Evolutionary conservation across 2,888 invertebrate genomes (phyloP).

Genomic region (Cosmia pyralina): DNA sequence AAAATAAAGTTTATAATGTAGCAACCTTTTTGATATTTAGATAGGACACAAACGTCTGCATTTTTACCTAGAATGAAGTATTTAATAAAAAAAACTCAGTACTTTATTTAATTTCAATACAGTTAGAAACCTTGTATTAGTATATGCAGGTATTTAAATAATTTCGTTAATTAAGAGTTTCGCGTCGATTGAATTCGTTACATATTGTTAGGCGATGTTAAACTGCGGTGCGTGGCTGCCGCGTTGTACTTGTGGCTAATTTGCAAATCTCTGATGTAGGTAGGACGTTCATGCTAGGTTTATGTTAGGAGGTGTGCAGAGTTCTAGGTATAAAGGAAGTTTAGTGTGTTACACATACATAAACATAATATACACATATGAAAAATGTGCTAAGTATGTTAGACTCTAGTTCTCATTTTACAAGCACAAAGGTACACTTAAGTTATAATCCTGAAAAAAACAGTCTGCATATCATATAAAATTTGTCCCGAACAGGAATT

Average conservation of each 20-base stretch:
- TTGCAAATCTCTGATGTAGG: conserved; percentile 44
- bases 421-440: not conserved
- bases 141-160: conserved; percentile 29
- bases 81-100: not conserved
- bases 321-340: not conserved
- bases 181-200: conserved; percentile 11
- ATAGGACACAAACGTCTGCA: not conserved
- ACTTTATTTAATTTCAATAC: not conserved
- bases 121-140: conserved; percentile 41
- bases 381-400: not conserved
- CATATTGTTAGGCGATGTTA: conserved; percentile 15
- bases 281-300: conserved; percentile 2
- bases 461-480: not conserved
- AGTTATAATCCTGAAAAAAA: not conserved
- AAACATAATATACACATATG: too few species aligned
- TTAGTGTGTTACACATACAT: not conserved
- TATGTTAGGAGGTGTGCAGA: not conserved
- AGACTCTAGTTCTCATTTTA: not conserved
- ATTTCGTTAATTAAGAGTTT: conserved; percentile 49
- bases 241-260: conserved; percentile 26
- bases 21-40: not conserved
- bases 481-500: not conserved
- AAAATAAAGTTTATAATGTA: not conserved
- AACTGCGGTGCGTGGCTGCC: conserved; percentile 20
- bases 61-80: not conserved